phyloP scores from a whole-genome alignment of 2,113 vertebrate genomes.

The Pycnonotus jocosus region DNA sequence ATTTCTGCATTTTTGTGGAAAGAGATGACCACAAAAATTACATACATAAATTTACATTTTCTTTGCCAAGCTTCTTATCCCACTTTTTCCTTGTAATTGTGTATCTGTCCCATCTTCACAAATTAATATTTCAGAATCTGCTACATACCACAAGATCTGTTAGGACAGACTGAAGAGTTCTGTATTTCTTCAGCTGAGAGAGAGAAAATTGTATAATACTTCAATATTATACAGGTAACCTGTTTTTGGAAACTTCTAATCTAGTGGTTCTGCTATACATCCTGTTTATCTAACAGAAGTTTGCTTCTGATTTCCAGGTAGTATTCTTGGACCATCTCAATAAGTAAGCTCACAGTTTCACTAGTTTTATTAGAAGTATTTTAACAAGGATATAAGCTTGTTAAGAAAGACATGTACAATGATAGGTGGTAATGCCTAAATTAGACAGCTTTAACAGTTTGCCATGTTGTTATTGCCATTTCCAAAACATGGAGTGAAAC shows the following conservation, averaged over 20 bases:
- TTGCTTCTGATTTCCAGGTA: neutral
- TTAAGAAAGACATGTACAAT: neutral
- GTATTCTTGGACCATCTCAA: neutral
- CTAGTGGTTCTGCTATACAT: neutral
- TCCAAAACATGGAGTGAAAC: neutral
- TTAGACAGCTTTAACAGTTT: neutral
- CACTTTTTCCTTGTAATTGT: neutral
- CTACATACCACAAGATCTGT: accelerated
- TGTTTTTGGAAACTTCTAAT: neutral
- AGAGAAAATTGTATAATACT: neutral
- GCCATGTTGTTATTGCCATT: neutral
- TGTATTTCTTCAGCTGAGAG: neutral
- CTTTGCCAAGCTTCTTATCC: neutral
- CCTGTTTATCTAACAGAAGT: neutral
- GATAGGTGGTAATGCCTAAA: neutral
- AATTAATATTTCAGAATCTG: neutral
- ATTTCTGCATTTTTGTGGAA: neutral
- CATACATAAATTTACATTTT: neutral
- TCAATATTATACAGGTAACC: neutral
- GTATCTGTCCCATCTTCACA: neutral
- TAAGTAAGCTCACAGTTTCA: neutral
- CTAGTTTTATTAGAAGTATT: neutral
- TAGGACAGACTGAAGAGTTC: neutral
- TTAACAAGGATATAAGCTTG: neutral
- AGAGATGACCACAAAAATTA: neutral